These are phyloP conservation scores for Clepsis dumicolana DNA, from an alignment of 2,888 invertebrate species.

Conservation along the genomic window DNA sequence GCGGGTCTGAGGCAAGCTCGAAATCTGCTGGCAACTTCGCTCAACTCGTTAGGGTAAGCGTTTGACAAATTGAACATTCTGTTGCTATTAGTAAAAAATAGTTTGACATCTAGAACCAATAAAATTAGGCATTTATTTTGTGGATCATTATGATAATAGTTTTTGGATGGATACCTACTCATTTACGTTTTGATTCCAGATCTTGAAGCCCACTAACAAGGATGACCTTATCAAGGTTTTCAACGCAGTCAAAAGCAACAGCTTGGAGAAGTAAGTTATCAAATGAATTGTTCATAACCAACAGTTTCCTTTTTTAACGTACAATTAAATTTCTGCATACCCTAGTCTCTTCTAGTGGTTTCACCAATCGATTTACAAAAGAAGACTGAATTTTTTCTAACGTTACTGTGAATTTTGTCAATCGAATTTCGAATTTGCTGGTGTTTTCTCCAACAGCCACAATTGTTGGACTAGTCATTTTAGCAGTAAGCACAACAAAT, in stretches of 20 bases:
- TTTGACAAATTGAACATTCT: neutral
- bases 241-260: conserved; percentile 87
- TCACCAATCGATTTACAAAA: too few species aligned
- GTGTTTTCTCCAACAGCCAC: too few species aligned
- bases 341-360: too few species aligned
- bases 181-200: conserved; percentile 71
- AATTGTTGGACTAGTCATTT: too few species aligned
- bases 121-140: neutral
- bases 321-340: too few species aligned
- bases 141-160: neutral
- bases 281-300: neutral
- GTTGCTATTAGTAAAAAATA: neutral
- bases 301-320: neutral
- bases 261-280: conserved; percentile 82
- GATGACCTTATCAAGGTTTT: conserved; percentile 90
- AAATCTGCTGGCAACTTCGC: conserved; percentile 89
- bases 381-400: too few species aligned
- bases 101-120: neutral
- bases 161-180: neutral
- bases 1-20: conserved; percentile 86
- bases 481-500: too few species aligned
- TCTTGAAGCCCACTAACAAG: conserved; percentile 88
- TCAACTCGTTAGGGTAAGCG: conserved; percentile 86
- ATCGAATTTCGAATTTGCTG: too few species aligned
- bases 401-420: too few species aligned